Base-by-base conservation (phyloP, 2,888 invertebrate genomes). In the Agrochola lota region DNA sequence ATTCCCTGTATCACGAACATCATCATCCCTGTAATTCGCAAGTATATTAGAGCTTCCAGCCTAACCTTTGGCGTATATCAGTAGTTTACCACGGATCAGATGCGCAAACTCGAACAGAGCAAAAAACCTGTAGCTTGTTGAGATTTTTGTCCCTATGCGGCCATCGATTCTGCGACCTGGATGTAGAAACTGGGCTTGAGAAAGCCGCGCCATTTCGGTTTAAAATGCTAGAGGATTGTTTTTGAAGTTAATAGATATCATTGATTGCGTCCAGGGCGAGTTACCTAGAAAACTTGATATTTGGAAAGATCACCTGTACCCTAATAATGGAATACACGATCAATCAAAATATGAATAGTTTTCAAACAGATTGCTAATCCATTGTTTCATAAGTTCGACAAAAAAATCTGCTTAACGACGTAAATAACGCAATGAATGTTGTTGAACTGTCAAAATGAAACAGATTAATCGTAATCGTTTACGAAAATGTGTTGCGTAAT, bases 131-230 rank as follows among this genome's bases (percentile, higher is more conserved):
- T 83, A 64, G 75, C 71, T 63, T 69, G 62, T 71, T 68, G 74
- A 75, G 83, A 83, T 83, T 86, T 83, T 73, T 74, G 79, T 83
- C 67, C 74, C 71, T 86, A 86, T 84, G 86, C 86, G 79, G 60
- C 75, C 84, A 84, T 84, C 84, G 86, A 84, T 84, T 86, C 74
- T 71, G 59, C 75, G 73, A 78, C 72, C 79, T 68, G 74, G 57
- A 73, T 86, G 84, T 64, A 23, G 72, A 60, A 74, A 70, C n/a
- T 67, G 63, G 59, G 79, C 71, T 75, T 68, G n/a, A 60, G 55
- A 78, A 43, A 30, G 67, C 75, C 83, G 75, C 79, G 78, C 67
- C 78, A 85, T 78, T 78, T 71, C 57, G 11, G 35, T 60, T 66
- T 62, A 17, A 64, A 35, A 23, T 40, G 17, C 15, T 35, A 15